phyloP scores from a whole-genome alignment of 2,888 invertebrate genomes.

The Dynastes hyllus region DNA sequence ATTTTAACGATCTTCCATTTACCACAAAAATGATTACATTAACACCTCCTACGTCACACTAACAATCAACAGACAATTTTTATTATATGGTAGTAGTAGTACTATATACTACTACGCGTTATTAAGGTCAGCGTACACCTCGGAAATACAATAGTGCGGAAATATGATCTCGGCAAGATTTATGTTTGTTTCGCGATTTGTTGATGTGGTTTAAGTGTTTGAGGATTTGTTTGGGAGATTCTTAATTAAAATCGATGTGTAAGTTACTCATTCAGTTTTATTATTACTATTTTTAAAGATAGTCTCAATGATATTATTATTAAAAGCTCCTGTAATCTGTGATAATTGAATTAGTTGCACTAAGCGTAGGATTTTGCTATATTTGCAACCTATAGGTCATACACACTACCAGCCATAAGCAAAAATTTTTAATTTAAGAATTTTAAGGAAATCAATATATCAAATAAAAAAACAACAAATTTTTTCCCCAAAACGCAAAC shows the following conservation, averaged over 20 bases:
- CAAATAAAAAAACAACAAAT: too few relatives aligned
- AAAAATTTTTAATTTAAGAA: too few relatives aligned
- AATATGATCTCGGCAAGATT: not conserved
- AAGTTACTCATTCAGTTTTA: not conserved
- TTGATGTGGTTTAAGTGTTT: not conserved
- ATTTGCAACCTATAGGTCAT: not conserved
- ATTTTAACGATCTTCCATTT: slow-evolving; percentile 1
- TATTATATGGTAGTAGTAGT: not conserved
- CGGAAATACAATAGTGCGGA: not conserved
- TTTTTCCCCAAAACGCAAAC: too few relatives aligned
- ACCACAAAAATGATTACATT: slow-evolving; percentile 1
- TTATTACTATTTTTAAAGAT: too few relatives aligned
- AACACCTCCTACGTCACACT: slow-evolving; percentile 1
- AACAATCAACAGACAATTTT: not conserved
- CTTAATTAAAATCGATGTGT: slow-evolving; percentile 10
- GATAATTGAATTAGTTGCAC: too few relatives aligned
- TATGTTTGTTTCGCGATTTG: too few relatives aligned
- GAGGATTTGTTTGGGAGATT: not conserved
- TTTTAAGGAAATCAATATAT: too few relatives aligned
- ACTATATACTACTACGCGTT: not conserved
- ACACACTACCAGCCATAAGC: too few relatives aligned
- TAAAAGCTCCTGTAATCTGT: too few relatives aligned
- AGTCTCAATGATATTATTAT: too few relatives aligned
- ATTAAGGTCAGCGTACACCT: not conserved
- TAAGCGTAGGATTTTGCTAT: too few relatives aligned